Evolutionary conservation across 23 tunicate genomes (phyloP).

Genomic region (Clavelina lepadiformis): DNA sequence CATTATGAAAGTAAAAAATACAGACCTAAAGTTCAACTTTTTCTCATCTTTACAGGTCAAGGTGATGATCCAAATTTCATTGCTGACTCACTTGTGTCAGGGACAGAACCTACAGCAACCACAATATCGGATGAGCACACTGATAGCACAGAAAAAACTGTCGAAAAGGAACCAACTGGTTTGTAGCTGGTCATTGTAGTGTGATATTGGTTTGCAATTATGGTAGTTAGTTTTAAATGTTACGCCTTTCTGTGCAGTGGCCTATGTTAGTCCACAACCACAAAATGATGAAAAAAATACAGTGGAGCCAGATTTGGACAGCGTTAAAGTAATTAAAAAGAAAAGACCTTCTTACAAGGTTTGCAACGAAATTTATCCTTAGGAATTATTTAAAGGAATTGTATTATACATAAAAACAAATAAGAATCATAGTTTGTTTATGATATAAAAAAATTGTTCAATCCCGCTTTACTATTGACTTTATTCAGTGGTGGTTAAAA

Average conservation of each 20-base stretch:
- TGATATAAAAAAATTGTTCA: too few relatives aligned
- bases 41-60: neutral
- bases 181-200: neutral
- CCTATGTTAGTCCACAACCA: neutral
- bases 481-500: too few relatives aligned
- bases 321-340: neutral
- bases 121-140: constrained; percentile 36
- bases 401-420: too few relatives aligned
- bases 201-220: too few relatives aligned
- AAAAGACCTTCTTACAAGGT: constrained; percentile 13
- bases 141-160: constrained; percentile 34
- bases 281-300: neutral
- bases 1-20: too few relatives aligned
- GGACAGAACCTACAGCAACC: constrained; percentile 25
- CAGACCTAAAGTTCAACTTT: too few relatives aligned
- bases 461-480: too few relatives aligned
- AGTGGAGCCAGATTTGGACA: neutral
- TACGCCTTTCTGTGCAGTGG: too few relatives aligned
- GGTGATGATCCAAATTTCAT: neutral
- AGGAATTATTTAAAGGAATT: too few relatives aligned
- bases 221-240: too few relatives aligned
- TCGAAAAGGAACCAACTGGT: constrained; percentile 9
- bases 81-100: neutral
- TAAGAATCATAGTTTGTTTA: too few relatives aligned
- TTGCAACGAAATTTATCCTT: too few relatives aligned